phyloP scores from a whole-genome alignment of 2,888 invertebrate species.

The Drosophila robusta region DNA sequence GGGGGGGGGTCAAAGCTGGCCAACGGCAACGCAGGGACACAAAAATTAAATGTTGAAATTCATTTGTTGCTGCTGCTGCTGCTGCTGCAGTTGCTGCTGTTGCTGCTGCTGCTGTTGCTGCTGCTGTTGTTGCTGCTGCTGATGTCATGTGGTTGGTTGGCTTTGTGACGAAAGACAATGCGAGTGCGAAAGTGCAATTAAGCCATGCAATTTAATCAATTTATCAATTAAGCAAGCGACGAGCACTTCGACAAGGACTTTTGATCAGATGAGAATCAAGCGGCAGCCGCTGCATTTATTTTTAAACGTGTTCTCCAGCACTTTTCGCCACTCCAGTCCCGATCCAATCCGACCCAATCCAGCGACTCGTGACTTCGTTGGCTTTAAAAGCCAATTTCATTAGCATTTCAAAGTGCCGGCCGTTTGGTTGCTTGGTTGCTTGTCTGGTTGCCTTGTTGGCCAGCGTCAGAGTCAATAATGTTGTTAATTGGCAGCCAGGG shows the following conservation, averaged over 20 bases:
- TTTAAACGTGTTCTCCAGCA: slow-evolving; percentile 9
- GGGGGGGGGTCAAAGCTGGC: neutral
- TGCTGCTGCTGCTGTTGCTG: neutral
- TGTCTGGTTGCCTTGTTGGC: slow-evolving; percentile 11
- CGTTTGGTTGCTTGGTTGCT: slow-evolving; percentile 8
- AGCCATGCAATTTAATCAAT: slow-evolving; percentile 78
- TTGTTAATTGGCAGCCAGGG: slow-evolving; percentile 65
- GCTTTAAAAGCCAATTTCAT: slow-evolving; percentile 77
- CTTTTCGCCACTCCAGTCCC: neutral
- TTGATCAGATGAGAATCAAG: slow-evolving; percentile 16
- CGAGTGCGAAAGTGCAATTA: slow-evolving; percentile 62
- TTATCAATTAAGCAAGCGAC: slow-evolving; percentile 68
- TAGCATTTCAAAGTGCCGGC: slow-evolving; percentile 76
- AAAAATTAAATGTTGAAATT: slow-evolving; percentile 62
- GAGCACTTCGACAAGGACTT: slow-evolving; percentile 17
- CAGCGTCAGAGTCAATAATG: slow-evolving; percentile 69
- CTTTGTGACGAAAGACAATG: slow-evolving; percentile 52
- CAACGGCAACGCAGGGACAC: slow-evolving; percentile 8
- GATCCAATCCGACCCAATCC: neutral
- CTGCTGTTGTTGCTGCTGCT: slow-evolving; percentile 4
- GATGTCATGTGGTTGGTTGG: slow-evolving; percentile 46
- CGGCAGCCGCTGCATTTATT: slow-evolving; percentile 7
- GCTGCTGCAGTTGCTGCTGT: slow-evolving; percentile 1
- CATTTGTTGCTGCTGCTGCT: slow-evolving; percentile 22
- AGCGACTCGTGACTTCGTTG: slow-evolving; percentile 11